Percentiles rank a stretch among this genome's conserved stretches.
Evolutionary conservation across 2,113 vertebrate genomes (phyloP).

Genomic region (Phyllostomus discolor): DNA sequence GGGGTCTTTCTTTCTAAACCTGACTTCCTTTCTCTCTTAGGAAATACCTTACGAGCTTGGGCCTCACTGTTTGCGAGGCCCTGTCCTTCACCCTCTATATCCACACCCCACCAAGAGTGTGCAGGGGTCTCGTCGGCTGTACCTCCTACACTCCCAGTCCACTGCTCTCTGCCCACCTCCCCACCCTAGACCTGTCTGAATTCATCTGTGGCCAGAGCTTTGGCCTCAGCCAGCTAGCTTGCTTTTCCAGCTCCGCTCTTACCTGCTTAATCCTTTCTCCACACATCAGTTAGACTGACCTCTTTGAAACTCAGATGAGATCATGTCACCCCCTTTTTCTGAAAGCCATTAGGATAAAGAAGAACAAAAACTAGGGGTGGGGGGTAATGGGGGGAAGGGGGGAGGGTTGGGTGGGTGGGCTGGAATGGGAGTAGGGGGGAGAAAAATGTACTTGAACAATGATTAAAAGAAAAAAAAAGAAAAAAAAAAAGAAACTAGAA

Average conservation of each 20-base stretch:
- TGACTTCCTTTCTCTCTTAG: no score
- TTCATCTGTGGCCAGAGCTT: neutral
- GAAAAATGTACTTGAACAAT: no score
- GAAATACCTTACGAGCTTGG: neutral
- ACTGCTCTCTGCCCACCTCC: neutral
- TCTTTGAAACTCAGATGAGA: neutral
- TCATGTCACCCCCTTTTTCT: neutral
- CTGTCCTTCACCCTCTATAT: neutral
- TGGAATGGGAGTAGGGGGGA: no score
- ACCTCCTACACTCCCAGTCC: neutral
- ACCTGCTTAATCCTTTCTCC: neutral
- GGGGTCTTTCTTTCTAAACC: neutral
- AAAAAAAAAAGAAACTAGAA: no score
- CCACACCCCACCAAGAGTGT: neutral
- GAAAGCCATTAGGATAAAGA: neutral
- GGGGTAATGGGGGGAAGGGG: no score
- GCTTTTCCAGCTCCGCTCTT: neutral
- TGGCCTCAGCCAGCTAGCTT: neutral
- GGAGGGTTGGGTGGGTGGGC: no score
- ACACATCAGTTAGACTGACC: neutral
- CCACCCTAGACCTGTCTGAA: neutral
- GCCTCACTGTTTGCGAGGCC: accelerated
- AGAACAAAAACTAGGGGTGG: no score
- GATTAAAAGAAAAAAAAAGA: no score
- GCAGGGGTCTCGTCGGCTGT: accelerated